Evolutionary conservation across 2,888 invertebrate genomes (phyloP).

Genomic region (Pyrrhosoma nymphula): DNA sequence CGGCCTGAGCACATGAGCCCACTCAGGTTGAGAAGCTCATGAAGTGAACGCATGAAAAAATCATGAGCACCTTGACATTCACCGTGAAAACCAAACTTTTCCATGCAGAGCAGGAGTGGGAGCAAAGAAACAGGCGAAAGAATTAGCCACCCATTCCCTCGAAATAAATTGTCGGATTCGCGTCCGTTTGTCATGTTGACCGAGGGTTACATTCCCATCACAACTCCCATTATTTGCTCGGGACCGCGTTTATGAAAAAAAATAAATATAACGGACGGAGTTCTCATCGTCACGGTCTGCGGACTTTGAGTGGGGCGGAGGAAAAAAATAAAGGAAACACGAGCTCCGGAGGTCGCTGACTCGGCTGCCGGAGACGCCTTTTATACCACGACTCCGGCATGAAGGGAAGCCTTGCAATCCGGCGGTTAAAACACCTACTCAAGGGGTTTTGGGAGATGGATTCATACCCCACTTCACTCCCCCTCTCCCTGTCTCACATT

Average conservation of each 20-base stretch:
- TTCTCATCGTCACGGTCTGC: neutral
- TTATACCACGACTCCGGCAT: neutral
- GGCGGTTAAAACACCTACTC: neutral
- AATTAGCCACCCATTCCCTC: neutral
- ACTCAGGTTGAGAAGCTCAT: too few relatives aligned
- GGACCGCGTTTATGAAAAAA: neutral
- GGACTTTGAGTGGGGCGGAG: neutral
- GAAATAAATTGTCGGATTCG: neutral
- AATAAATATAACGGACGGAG: neutral
- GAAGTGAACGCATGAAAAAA: too few relatives aligned
- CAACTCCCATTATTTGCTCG: neutral
- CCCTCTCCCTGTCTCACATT: neutral
- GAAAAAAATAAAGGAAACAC: neutral
- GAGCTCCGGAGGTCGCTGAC: neutral
- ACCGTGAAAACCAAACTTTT: too few relatives aligned
- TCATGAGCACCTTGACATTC: too few relatives aligned
- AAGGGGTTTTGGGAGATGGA: constrained; percentile 10
- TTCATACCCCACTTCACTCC: neutral
- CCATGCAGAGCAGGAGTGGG: too few relatives aligned
- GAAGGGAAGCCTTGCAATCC: neutral
- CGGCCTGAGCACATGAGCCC: too few relatives aligned
- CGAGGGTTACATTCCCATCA: neutral
- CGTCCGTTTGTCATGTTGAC: neutral
- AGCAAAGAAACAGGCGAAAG: too few relatives aligned
- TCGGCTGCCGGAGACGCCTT: neutral